Evolutionary conservation across 1,140 invertebrate species (phyloP).

Genomic region (Zaprionus vittiger): DNA sequence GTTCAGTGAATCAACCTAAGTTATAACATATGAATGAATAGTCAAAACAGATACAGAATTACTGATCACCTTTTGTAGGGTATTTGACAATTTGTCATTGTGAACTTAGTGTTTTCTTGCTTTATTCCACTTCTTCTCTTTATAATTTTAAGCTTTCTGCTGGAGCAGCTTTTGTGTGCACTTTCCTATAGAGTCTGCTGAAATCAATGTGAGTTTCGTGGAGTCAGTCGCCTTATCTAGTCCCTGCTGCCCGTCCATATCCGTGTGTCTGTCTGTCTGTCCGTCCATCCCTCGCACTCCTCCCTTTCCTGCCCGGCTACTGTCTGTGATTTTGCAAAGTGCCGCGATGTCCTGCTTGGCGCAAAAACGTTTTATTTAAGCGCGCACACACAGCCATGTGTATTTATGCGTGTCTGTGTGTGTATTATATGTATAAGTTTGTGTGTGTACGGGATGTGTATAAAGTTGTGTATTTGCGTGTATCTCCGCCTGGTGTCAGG

Average conservation of each 20-base stretch:
- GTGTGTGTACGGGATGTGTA: background rate
- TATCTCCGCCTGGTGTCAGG: constrained; percentile 62
- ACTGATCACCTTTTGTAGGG: background rate
- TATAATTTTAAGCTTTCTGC: constrained; percentile 63
- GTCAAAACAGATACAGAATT: background rate
- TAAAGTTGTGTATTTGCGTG: constrained; percentile 1
- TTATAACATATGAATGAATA: too few relatives aligned
- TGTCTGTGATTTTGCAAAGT: constrained; percentile 73
- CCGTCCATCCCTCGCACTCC: background rate
- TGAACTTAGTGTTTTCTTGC: background rate
- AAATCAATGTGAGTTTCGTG: constrained; percentile 73
- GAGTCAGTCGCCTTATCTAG: constrained; percentile 38
- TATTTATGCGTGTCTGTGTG: constrained; percentile 34
- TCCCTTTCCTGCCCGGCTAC: constrained; percentile 24
- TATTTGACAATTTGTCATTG: background rate
- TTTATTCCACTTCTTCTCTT: background rate
- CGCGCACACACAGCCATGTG: constrained; percentile 28
- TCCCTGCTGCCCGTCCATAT: background rate
- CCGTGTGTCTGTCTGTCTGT: background rate
- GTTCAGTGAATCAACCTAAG: too few relatives aligned
- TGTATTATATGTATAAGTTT: constrained; percentile 19
- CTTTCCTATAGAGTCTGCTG: constrained; percentile 65
- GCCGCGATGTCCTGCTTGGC: constrained; percentile 69
- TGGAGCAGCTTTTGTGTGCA: constrained; percentile 67
- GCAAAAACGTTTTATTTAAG: constrained; percentile 78